Evolutionary conservation across 2,888 invertebrate genomes (phyloP).

Genomic region (Idaea aversata): DNA sequence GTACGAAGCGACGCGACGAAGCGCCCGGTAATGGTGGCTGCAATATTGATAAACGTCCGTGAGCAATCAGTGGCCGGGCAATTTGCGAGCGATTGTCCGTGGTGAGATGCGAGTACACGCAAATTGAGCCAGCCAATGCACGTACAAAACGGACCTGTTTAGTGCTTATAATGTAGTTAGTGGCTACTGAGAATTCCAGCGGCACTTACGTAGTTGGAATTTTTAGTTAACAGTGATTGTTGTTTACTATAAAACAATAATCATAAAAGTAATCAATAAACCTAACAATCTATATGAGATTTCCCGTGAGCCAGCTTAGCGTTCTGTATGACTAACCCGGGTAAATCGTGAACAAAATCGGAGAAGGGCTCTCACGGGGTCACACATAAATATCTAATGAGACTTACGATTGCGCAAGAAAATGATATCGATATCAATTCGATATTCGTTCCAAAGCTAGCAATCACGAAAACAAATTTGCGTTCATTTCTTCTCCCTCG

Average conservation of each 20-base stretch:
- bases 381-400: conserved; percentile 68
- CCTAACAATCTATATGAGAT: not conserved
- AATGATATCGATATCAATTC: conserved; percentile 74
- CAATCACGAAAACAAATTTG: conserved; percentile 80
- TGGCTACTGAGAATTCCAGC: conserved; percentile 12
- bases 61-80: conserved; percentile 70
- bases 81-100: conserved; percentile 76
- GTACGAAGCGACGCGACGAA: conserved; percentile 12
- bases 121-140: conserved; percentile 61
- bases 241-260: not conserved
- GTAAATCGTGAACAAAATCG: conserved; percentile 45
- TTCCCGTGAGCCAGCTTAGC: conserved; percentile 9
- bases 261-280: not conserved
- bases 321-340: conserved; percentile 17
- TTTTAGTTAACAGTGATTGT: not conserved
- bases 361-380: conserved; percentile 63
- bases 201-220: not conserved
- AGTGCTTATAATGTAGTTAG: conserved; percentile 37
- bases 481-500: conserved; percentile 74
- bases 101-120: conserved; percentile 64
- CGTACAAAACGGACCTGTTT: conserved; percentile 57
- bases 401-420: conserved; percentile 69
- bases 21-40: conserved; percentile 43
- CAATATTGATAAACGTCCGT: conserved; percentile 76
- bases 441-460: conserved; percentile 68